Percentiles rank a stretch among this genome's conserved stretches.
phyloP scores from a whole-genome alignment of 2,113 vertebrate genomes.

The Pan paniscus region DNA sequence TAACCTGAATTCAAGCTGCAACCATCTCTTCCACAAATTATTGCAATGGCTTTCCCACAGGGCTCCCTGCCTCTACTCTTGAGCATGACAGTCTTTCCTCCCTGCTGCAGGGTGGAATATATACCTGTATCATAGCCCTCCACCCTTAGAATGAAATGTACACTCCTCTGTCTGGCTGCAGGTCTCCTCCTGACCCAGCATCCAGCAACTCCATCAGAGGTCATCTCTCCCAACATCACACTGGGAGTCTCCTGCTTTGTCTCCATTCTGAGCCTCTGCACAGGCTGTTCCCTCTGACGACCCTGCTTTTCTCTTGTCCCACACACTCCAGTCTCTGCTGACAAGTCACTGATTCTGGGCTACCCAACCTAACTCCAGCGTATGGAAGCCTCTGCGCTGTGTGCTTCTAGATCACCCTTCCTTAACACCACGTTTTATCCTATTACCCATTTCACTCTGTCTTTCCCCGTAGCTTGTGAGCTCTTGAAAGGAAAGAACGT shows the following conservation, averaged over 20 bases:
- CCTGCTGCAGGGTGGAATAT: fast-evolving
- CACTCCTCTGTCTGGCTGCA: background rate
- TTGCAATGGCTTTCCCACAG: fast-evolving
- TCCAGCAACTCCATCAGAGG: background rate
- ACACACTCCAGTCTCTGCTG: background rate
- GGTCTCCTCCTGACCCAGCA: background rate
- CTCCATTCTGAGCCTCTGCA: background rate
- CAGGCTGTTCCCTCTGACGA: background rate
- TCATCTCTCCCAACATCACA: background rate
- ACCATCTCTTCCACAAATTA: background rate
- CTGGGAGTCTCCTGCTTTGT: background rate
- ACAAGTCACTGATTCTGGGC: background rate
- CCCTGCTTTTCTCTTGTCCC: background rate
- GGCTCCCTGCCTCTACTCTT: too few species aligned
- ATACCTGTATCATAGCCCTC: fast-evolving
- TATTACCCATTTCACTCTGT: too few species aligned
- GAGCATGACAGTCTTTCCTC: background rate
- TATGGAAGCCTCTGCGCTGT: background rate
- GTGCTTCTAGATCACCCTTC: too few species aligned
- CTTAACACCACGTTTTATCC: background rate
- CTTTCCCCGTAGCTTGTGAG: background rate
- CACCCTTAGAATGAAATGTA: background rate
- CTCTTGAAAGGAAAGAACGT: fast-evolving
- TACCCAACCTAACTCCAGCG: background rate
- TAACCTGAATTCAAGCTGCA: background rate